Conservation (phyloP, 1,140 invertebrate genomes). For the Popillia japonica region DNA sequence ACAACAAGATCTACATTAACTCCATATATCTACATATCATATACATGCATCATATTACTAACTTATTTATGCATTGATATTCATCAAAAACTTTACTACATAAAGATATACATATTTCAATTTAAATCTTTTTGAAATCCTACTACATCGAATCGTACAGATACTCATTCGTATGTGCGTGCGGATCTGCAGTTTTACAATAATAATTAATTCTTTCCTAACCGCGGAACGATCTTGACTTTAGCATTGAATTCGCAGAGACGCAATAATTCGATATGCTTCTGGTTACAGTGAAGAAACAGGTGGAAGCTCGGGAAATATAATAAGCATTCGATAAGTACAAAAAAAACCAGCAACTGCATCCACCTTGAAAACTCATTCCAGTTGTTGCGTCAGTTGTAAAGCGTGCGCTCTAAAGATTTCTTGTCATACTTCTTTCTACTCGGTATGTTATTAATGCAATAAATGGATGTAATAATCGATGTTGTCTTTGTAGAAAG, state of each 20-base stretch:
- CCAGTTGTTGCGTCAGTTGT: not conserved
- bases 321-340: not conserved
- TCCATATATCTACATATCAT: no score
- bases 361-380: not conserved
- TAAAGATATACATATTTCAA: no score
- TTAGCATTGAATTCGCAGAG: constrained; percentile 6
- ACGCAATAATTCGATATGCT: constrained; percentile 10
- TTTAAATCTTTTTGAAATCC: no score
- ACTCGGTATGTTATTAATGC: not conserved
- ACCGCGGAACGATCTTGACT: constrained; percentile 1
- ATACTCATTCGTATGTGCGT: no score
- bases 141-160: no score
- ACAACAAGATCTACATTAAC: no score
- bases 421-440: not conserved
- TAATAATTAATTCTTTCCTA: not conserved
- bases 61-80: no score
- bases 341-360: not conserved
- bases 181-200: no score
- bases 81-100: no score
- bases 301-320: constrained; percentile 2
- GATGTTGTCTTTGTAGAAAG: not conserved
- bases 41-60: no score
- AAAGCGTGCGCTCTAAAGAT: not conserved
- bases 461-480: not conserved
- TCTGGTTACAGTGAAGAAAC: not conserved